Percentiles rank a stretch among this genome's conserved stretches.
These are phyloP conservation scores for Amphiduros pacificus DNA, from an alignment of 2,888 invertebrate species.

Conservation along the genomic window DNA sequence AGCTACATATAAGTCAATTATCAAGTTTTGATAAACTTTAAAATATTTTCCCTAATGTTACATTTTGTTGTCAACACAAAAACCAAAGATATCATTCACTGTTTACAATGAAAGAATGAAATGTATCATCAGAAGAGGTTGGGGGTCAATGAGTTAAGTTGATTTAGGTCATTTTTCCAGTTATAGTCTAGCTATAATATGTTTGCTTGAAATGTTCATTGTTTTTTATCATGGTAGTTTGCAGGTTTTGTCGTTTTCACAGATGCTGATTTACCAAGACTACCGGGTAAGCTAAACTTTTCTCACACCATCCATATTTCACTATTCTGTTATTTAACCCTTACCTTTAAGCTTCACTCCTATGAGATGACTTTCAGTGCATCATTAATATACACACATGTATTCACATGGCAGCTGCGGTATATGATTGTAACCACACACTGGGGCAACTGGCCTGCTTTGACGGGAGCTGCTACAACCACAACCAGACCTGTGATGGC, in stretches of 20 bases:
- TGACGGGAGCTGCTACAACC: conserved; percentile 72
- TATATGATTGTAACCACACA: conserved; percentile 30
- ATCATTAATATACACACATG: background rate
- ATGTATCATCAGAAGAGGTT: too few species aligned
- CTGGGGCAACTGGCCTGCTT: conserved; percentile 79
- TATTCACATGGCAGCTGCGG: background rate
- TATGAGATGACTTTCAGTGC: background rate
- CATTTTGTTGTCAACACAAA: too few species aligned
- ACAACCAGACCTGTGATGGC: conserved; percentile 78
- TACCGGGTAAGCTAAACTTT: conserved; percentile 35
- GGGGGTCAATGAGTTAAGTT: too few species aligned
- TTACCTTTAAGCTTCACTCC: background rate
- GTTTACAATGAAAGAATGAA: too few species aligned
- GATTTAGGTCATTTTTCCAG: too few species aligned
- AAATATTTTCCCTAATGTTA: too few species aligned
- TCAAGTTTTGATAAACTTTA: too few species aligned
- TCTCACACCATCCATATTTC: background rate
- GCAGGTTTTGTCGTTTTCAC: conserved; percentile 87
- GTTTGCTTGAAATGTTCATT: too few species aligned
- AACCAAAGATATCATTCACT: too few species aligned
- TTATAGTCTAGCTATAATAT: too few species aligned
- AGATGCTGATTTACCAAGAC: conserved; percentile 69
- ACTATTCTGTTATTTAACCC: background rate
- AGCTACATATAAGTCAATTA: too few species aligned
- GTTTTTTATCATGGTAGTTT: too few species aligned